Evolutionary conservation across 2,888 invertebrate genomes (phyloP).

Genomic region (Tetragnatha montana): DNA sequence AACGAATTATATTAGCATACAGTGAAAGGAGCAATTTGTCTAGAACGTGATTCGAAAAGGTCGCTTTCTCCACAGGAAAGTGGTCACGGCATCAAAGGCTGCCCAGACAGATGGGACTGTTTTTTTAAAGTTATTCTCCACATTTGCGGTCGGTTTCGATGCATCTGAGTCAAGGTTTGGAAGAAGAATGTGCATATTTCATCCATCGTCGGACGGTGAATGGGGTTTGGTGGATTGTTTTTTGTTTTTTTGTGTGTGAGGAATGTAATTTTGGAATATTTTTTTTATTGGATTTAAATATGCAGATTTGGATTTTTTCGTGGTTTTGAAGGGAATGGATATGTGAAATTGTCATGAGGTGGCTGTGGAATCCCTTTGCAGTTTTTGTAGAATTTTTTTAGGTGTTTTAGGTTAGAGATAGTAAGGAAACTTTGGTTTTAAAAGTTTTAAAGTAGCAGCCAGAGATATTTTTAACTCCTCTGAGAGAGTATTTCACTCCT

Average conservation of each 20-base stretch:
- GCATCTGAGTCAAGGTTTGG: constrained; percentile 44
- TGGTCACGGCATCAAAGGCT: constrained; percentile 1
- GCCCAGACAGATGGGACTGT: constrained; percentile 22
- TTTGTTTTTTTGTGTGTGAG: neutral
- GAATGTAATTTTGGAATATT: neutral
- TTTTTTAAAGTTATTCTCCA: constrained; percentile 14
- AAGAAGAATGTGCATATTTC: constrained; percentile 21
- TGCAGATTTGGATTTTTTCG: neutral
- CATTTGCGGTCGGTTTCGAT: constrained; percentile 10
- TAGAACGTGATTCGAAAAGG: constrained; percentile 15
- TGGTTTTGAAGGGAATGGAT: neutral
- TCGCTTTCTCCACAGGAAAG: constrained; percentile 2
- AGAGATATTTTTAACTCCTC: too few species aligned
- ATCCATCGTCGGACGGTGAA: constrained; percentile 7
- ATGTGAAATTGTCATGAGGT: neutral
- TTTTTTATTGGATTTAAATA: neutral
- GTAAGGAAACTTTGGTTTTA: too few species aligned
- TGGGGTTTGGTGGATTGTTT: neutral
- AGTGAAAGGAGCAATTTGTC: constrained; percentile 32
- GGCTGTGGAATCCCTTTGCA: too few species aligned
- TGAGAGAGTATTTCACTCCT: too few species aligned
- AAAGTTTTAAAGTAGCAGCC: too few species aligned
- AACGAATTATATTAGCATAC: constrained; percentile 19
- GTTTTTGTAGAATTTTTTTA: too few species aligned
- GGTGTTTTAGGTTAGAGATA: too few species aligned